Base-by-base conservation (phyloP, 2,888 invertebrate genomes). In the Stictocephala bisonia region DNA sequence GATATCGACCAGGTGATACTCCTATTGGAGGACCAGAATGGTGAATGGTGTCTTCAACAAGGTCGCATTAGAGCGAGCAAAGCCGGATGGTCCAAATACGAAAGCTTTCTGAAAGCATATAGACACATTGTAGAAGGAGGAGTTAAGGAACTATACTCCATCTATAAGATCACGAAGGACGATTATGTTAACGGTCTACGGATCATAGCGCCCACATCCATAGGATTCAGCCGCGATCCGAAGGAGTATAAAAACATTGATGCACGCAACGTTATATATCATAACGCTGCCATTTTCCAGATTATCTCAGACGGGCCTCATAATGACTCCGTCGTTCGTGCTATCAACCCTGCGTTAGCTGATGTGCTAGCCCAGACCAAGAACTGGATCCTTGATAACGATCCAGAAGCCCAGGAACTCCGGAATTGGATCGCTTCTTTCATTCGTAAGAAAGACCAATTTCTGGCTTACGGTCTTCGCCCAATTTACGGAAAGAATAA, bases 71-170 rank as follows among this genome's bases (percentile, higher is more conserved):
- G 18, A 22, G 20, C 11, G 2, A 3, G 20, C 18, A 2, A 4
- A 50, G 20, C 20, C 3, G 11, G 22, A 11, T 50, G 50, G 50
- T 4, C 2, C 3, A 15, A 50, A 3, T 50, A 50, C 22, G 18
- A 6, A 18, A 11, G 3, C 9, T 50, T 50, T 50, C 22, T 50
- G 20, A 50, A 50, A 11, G 11, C 50, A 4, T 50, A 50, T 11
- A 6, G 50, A 50, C 50, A 50, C 6, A 50, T 50, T 50, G 50
- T 50, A 22, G 50, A 50, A 15, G 50, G 50, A 18, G 50, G 50
- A 2, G 50, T 50, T 18, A 50, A 50, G 18, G 50, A 50, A 11
- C 3, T 50, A 24, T 50, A 50, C 22, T 22, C 18, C 9, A 11
- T 50, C 3, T 4, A 22, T 7, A 18, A 18, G 2, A 50, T 50